Percentiles rank a stretch among this genome's conserved stretches.
phyloP scores from a whole-genome alignment of 2,797 vertebrate species.

The Macropus fuliginosus region DNA sequence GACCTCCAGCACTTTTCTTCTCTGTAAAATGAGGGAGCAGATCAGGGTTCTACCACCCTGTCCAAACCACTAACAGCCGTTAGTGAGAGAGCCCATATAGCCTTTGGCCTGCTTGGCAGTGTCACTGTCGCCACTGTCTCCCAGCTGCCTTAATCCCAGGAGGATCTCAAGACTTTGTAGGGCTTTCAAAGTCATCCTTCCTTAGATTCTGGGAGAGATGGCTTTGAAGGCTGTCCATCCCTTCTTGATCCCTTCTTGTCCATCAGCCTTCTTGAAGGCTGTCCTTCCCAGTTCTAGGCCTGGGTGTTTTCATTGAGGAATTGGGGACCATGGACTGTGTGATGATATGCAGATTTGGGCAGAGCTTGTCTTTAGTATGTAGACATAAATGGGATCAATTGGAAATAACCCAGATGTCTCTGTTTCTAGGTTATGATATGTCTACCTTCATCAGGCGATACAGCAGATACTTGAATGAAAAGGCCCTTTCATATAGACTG shows the following conservation, averaged over 20 bases:
- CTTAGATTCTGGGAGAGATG: conserved; percentile 24
- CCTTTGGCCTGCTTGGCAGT: not conserved
- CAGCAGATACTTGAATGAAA: conserved; percentile 97
- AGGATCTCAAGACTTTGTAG: conserved; percentile 34
- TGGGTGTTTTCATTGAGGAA: not conserved
- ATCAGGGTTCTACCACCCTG: not conserved
- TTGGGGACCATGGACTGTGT: not conserved
- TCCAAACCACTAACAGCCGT: not conserved
- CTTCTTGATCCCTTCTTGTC: not conserved
- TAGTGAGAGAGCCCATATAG: not conserved
- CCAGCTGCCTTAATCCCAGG: not conserved
- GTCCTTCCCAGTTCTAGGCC: not conserved
- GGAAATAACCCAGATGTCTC: conserved; percentile 65
- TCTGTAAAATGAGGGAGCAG: not conserved
- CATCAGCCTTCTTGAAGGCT: not conserved
- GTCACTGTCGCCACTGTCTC: not conserved
- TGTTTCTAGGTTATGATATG: conserved; percentile 93
- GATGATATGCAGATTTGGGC: not conserved
- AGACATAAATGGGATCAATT: conserved; percentile 14
- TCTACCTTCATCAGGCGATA: conserved; percentile 96
- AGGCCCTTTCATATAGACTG: conserved; percentile 95
- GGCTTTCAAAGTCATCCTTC: conserved; percentile 31
- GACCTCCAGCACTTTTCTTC: not conserved
- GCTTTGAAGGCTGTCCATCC: not conserved
- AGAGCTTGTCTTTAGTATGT: conserved; percentile 13